Evolutionary conservation across 2,888 invertebrate genomes (phyloP), one percentile per base, ranked within the genome.

Genomic region (Morpho achilles): DNA sequence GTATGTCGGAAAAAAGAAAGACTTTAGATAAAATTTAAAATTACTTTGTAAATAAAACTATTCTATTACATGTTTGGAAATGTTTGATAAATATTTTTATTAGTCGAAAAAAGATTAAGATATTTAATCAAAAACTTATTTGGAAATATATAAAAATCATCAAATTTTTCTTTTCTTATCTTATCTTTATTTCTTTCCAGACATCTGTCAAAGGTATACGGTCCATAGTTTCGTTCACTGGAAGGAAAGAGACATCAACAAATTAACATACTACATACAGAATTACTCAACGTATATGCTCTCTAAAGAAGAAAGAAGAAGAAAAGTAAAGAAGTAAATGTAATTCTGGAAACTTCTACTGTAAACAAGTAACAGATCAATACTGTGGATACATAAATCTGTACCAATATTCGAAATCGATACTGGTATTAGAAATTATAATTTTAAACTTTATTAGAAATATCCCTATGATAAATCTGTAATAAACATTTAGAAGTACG

Each of bases 171-270:
- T 6, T 8, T 0, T 42, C 8, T 41, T 43, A 41, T 16, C 32
- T 32, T 5, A 32, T 32, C 32, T 32, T 5, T 32, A 32, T 43
- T 65, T 42, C 60, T 67, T 93, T 93, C 67, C 93, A 96, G 96
- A 96, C 96, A 53, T 96, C 96, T 50, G 96, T 96, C 58, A 96
- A 96, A 87, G 96, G 96, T 4, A 96, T 96, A 68, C 93, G 96
- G 60, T 96, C 96, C 51, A 96, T 96, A 72, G 96, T 96, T 39
- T 95, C 96, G 43, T 96, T 96, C 84, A 93, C 95, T 9, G 94
- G 92, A 39, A 88, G 94, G 56, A 94, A 94, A 77, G 95, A 95
- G 67, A 91, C 93, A 8, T 79, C 92, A 0, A 62, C 70, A 0
- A 77, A 77, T 59, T 76, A 68, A 70, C 16, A 41, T 0, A 32